Evolutionary conservation across 2,888 invertebrate species (phyloP).

Genomic region (Lysandra bellargus): DNA sequence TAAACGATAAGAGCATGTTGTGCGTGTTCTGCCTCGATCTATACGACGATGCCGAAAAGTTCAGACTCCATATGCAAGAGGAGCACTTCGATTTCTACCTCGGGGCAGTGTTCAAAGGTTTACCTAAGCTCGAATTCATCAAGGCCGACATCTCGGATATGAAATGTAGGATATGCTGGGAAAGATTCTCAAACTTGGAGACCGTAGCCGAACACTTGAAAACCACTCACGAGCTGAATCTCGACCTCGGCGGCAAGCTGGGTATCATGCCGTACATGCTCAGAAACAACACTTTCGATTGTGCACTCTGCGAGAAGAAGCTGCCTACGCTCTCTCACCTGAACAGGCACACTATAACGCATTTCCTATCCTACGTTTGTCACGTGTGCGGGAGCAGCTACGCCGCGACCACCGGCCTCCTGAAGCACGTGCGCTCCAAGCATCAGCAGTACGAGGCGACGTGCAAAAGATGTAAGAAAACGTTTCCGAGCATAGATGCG

Average conservation of each 20-base stretch:
- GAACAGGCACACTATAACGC: conserved; percentile 68
- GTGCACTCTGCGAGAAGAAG: conserved; percentile 63
- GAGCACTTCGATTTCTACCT: conserved; percentile 62
- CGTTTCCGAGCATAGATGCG: conserved; percentile 68
- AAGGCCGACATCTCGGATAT: conserved; percentile 65
- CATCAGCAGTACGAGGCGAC: conserved; percentile 65
- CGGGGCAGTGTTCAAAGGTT: conserved; percentile 63
- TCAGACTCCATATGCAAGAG: conserved; percentile 60
- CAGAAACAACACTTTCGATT: conserved; percentile 56
- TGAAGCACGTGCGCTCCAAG: conserved; percentile 63
- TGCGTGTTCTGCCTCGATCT: conserved; percentile 72
- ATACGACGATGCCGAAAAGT: conserved; percentile 61
- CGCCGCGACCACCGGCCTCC: conserved; percentile 61
- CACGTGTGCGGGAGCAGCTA: conserved; percentile 70
- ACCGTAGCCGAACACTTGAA: conserved; percentile 56
- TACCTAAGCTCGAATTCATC: conserved; percentile 67
- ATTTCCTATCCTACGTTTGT: conserved; percentile 67
- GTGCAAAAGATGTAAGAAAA: conserved; percentile 63
- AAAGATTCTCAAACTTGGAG: conserved; percentile 50
- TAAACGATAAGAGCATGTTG: conserved; percentile 68
- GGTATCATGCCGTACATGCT: conserved; percentile 69
- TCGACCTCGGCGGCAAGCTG: conserved; percentile 53
- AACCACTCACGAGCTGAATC: conserved; percentile 48
- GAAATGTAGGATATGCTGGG: conserved; percentile 56
- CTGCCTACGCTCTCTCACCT: conserved; percentile 63